Percentiles rank a stretch among this genome's conserved stretches.
These are phyloP conservation scores for Trachelipus rathkii DNA, from an alignment of 1,140 invertebrate genomes.

Conservation along the genomic window DNA sequence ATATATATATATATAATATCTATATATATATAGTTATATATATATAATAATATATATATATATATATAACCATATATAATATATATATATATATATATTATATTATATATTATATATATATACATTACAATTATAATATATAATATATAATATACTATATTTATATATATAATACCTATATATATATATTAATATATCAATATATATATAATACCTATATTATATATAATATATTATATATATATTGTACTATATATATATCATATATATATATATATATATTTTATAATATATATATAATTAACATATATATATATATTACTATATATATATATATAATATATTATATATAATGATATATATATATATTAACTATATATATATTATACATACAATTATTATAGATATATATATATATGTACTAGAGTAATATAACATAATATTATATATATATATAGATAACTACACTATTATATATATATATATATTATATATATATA, in stretches of 20 bases:
- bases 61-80: no score
- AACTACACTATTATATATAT: background rate
- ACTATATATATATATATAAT: no score
- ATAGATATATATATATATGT: background rate
- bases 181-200: no score
- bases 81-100: constrained; percentile 6
- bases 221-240: background rate
- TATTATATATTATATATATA: background rate
- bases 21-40: background rate
- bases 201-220: background rate
- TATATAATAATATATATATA: background rate
- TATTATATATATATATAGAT: background rate
- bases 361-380: background rate
- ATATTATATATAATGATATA: no score
- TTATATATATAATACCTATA: background rate
- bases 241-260: background rate
- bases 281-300: background rate
- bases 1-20: constrained; percentile 1
- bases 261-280: constrained; percentile 15
- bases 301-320: background rate
- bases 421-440: no score
- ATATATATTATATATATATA: constrained; percentile 13
- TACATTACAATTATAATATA: no score
- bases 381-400: background rate
- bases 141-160: constrained; percentile 8